phyloP scores from a whole-genome alignment of 2,113 vertebrate species.

The Rana temporaria region DNA sequence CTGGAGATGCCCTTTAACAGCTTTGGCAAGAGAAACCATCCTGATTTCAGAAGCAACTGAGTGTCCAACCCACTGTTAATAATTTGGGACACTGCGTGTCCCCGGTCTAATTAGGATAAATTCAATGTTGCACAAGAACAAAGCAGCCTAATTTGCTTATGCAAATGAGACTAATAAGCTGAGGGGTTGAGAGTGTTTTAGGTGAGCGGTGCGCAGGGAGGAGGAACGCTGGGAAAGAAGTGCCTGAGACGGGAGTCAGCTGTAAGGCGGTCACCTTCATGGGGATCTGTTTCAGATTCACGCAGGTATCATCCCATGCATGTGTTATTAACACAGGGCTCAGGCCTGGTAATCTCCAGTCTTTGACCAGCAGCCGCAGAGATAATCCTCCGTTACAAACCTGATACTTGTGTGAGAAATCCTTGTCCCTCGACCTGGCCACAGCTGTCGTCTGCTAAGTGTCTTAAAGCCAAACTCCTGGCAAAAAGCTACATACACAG shows the following conservation, averaged over 20 bases:
- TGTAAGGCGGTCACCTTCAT: slow-evolving; percentile 51
- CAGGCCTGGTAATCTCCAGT: slow-evolving; percentile 25
- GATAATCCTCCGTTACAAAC: slow-evolving; percentile 48
- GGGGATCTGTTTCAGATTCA: slow-evolving; percentile 13
- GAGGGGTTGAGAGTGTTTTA: background rate
- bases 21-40: slow-evolving; percentile 5
- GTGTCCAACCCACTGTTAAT: slow-evolving; percentile 53
- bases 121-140: slow-evolving; percentile 55
- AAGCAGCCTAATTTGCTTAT: slow-evolving; percentile 47
- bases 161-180: slow-evolving; percentile 36
- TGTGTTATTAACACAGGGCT: slow-evolving; percentile 34
- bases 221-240: background rate
- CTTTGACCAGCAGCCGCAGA: slow-evolving; percentile 36
- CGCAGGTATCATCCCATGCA: slow-evolving; percentile 17
- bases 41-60: slow-evolving; percentile 58
- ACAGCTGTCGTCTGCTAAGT: background rate
- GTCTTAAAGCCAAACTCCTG: background rate
- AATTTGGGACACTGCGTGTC: slow-evolving; percentile 58
- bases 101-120: slow-evolving; percentile 64
- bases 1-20: too few species aligned
- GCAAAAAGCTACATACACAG: too few species aligned
- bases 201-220: background rate
- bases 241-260: background rate
- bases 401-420: slow-evolving; percentile 24
- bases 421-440: slow-evolving; percentile 28